Base-by-base conservation (phyloP, 1,140 invertebrate species). In the Dinoponera quadriceps region DNA sequence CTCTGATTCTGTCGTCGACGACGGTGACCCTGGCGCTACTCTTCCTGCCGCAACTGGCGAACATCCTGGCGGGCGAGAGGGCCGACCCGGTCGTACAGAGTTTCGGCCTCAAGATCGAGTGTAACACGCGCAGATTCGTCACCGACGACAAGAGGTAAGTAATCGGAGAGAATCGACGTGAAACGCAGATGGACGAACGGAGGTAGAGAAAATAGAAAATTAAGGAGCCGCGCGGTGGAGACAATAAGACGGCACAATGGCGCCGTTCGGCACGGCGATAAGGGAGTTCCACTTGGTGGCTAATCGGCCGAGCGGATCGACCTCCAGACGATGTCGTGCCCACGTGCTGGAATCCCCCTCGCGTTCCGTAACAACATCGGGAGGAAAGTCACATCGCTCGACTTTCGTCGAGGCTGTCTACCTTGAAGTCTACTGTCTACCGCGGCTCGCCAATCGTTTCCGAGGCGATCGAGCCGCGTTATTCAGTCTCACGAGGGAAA, bases 81-180 rank as follows among this genome's bases (percentile, higher is more conserved):
- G 95, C 95, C 0, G 97, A 98, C 92, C 97, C 97, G 0, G 96
- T 98, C 0, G 97, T 98, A 84, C 96, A 98, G 87, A 97, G 97
- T 88, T 96, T 98, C 94, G 98, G 98, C 18, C 94, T 98, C 16
- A 97, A 97, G 91, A 96, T 98, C 77, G 97, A 98, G 91, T 98
- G 96, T 92, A 98, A 98, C 86, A 98, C 98, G 0, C 95, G 98
- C 84, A 94, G 96, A 89, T 97, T 97, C 86, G 95, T 97, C 1
- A 95, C 95, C 5, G 96, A 97, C 81, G 96, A 97, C 88, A 95
- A 95, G 57, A 95, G 95, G 95, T 95, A 91, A 91, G 74, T 66
- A 13, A 25, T 25, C n/a, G n/a, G 5, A 3, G 18, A 57, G n/a
- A 48, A 51, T 55, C 0, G 33, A 80, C 66, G 29, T 9, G 13